These are phyloP conservation scores for Champsocephalus gunnari DNA, from an alignment of 2,797 vertebrate species.

Conservation along the genomic window DNA sequence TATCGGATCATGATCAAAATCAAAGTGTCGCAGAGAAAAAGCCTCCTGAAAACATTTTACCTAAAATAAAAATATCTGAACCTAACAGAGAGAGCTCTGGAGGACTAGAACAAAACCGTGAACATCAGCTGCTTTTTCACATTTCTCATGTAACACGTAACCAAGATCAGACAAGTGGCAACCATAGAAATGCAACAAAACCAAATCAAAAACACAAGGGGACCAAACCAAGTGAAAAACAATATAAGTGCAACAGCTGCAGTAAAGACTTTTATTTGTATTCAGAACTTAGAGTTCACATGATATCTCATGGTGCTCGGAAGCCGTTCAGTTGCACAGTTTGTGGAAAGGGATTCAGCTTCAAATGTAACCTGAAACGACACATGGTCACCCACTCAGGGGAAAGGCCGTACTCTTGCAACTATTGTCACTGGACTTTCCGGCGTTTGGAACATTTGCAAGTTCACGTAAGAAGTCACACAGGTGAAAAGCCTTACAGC, in stretches of 20 bases:
- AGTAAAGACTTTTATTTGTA: slow-evolving; percentile 2
- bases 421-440: neutral
- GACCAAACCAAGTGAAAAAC: neutral
- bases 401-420: neutral
- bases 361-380: slow-evolving; percentile 9
- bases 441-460: slow-evolving; percentile 1
- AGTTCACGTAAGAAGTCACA: slow-evolving; percentile 5
- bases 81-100: neutral
- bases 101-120: neutral
- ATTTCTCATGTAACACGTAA: neutral
- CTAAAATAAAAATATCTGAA: neutral
- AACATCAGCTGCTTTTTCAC: neutral
- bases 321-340: neutral
- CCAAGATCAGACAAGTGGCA: neutral
- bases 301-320: neutral
- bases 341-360: slow-evolving; percentile 10
- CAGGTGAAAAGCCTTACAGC: neutral
- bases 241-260: neutral
- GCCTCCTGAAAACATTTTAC: neutral
- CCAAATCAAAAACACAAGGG: neutral
- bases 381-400: slow-evolving; percentile 10
- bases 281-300: neutral
- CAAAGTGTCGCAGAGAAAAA: neutral
- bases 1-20: neutral
- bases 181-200: neutral